phyloP scores from a whole-genome alignment of 2,888 invertebrate genomes.

The Nephrotoma appendiculata region DNA sequence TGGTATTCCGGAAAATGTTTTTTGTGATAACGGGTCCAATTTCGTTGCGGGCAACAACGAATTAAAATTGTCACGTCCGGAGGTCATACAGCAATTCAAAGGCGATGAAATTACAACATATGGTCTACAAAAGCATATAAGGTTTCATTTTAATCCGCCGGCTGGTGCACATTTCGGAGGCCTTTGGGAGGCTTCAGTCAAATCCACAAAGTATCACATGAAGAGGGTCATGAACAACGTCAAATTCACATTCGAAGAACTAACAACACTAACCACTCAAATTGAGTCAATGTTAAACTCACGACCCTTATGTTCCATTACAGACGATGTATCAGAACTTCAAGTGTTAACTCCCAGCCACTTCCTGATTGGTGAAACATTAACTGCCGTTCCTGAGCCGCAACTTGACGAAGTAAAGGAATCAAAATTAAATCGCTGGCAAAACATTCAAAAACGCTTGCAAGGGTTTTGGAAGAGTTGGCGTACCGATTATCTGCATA shows the following conservation, averaged over 20 bases:
- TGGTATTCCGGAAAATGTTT: not conserved
- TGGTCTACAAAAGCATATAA: not conserved
- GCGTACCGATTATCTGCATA: not conserved
- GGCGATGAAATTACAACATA: not conserved
- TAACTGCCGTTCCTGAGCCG: not conserved
- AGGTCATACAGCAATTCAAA: not conserved
- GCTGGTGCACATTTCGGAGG: not conserved
- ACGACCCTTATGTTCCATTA: too few relatives aligned
- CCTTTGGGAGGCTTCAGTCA: not conserved
- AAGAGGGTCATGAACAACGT: not conserved
- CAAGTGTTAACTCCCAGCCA: not conserved
- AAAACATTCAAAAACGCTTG: not conserved
- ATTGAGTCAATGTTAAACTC: not conserved
- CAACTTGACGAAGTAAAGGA: not conserved
- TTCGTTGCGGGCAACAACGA: not conserved
- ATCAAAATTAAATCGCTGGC: not conserved
- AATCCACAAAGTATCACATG: not conserved
- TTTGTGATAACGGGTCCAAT: not conserved
- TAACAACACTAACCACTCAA: not conserved
- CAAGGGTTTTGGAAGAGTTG: not conserved
- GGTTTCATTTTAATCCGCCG: not conserved
- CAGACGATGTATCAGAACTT: too few relatives aligned
- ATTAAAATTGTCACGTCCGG: not conserved
- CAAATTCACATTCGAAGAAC: not conserved
- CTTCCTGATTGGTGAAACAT: not conserved